Conservation (phyloP, 2,888 invertebrate genomes). For the Apamea sordens region DNA sequence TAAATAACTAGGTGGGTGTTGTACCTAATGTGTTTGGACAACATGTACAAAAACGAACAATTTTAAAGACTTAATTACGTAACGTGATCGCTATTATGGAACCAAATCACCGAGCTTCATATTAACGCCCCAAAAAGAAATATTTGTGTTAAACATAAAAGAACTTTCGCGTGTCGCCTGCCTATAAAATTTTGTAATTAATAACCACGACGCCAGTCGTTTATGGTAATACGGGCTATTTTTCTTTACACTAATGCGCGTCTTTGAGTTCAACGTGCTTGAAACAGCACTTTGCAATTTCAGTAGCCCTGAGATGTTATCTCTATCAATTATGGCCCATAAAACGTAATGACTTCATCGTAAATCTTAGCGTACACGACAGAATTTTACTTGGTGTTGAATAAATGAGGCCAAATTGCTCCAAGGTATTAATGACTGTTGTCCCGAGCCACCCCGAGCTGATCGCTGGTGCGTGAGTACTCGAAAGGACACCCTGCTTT, state of each 20-base stretch:
- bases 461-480: conserved; percentile 62
- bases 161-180: conserved; percentile 79
- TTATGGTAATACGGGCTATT: conserved; percentile 85
- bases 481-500: conserved; percentile 54
- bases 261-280: conserved; percentile 84
- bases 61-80: conserved; percentile 68
- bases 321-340: conserved; percentile 90
- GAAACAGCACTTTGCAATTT: conserved; percentile 88
- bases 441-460: conserved; percentile 66
- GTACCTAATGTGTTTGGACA: conserved; percentile 9
- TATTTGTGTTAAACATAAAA: conserved; percentile 78
- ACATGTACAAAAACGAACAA: conserved; percentile 40
- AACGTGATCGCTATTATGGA: conserved; percentile 62
- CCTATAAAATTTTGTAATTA: conserved; percentile 87
- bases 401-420: conserved; percentile 87
- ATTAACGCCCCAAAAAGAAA: conserved; percentile 72
- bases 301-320: conserved; percentile 86
- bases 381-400: conserved; percentile 87
- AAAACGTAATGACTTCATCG: conserved; percentile 90
- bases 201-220: conserved; percentile 85
- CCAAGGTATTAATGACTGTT: conserved; percentile 80
- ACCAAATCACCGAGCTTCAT: conserved; percentile 67
- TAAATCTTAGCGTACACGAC: conserved; percentile 89
- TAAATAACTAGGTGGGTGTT: conserved; percentile 4
- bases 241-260: conserved; percentile 87